Conservation (phyloP, 2,888 invertebrate genomes). For the Cordilura impudica region DNA sequence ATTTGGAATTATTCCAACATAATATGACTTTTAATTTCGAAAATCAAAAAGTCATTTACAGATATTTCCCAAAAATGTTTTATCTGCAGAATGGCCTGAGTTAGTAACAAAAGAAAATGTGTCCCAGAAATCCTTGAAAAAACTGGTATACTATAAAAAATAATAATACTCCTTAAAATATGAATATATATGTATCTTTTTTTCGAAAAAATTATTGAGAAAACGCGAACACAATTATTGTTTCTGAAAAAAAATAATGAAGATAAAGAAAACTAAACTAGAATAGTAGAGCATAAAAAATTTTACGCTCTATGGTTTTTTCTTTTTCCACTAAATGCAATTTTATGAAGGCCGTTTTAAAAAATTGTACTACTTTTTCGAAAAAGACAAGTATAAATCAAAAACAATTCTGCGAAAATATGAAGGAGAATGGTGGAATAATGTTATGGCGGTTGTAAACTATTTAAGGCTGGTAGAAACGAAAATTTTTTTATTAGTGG, state of each 20-base stretch:
- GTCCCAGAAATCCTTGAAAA: neutral
- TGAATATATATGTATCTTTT: constrained; percentile 7
- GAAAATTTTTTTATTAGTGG: constrained; percentile 26
- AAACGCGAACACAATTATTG: neutral
- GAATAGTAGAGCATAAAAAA: constrained; percentile 45
- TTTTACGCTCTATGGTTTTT: neutral
- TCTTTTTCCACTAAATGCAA: neutral
- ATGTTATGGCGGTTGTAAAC: constrained; percentile 6
- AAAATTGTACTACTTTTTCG: constrained; percentile 9
- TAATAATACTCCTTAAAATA: constrained; percentile 20
- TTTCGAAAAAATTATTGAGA: neutral
- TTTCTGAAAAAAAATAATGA: neutral
- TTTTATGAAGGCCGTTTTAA: neutral
- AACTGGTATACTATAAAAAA: neutral
- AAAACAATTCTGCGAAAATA: neutral
- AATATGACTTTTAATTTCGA: neutral
- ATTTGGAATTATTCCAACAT: no score
- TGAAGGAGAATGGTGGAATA: neutral
- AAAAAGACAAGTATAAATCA: neutral
- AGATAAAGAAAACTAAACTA: constrained; percentile 26
- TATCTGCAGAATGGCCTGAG: neutral
- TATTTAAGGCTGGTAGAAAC: neutral
- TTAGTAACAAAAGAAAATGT: neutral
- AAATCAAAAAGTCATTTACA: constrained; percentile 37
- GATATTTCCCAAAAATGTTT: neutral